A percentile compares a stretch with the other conserved stretches of the same genome.
Conservation (phyloP, 2,113 vertebrate genomes). For the Cheilinus undulatus region DNA sequence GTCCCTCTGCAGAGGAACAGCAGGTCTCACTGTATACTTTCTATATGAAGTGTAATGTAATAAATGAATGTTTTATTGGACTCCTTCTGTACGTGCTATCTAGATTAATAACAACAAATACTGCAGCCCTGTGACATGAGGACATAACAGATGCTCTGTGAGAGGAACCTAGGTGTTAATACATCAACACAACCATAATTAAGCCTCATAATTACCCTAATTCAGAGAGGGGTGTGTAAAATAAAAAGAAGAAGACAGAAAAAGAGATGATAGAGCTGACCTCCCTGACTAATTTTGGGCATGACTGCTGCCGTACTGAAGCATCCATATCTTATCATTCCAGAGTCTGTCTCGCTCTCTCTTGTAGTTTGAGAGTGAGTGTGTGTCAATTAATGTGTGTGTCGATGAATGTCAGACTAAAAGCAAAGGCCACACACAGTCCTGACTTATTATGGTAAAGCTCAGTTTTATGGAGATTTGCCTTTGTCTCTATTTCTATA, state of each 20-base stretch:
- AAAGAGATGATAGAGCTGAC: background rate
- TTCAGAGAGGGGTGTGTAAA: constrained; percentile 15
- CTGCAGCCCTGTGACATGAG: constrained; percentile 10
- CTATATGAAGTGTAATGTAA: background rate
- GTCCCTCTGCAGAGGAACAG: background rate
- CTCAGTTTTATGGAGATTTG: constrained; percentile 16
- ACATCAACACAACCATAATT: constrained; percentile 26
- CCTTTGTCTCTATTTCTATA: constrained; percentile 6
- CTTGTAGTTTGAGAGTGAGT: background rate
- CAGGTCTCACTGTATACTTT: background rate
- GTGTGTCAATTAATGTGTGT: constrained; percentile 1
- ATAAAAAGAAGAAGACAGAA: background rate
- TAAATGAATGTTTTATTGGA: constrained; percentile 30
- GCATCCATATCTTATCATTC: constrained; percentile 55
- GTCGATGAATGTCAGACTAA: background rate
- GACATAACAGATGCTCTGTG: constrained; percentile 20
- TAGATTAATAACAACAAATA: constrained; percentile 26
- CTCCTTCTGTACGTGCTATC: background rate
- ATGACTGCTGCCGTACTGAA: constrained; percentile 47
- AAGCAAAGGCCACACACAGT: constrained; percentile 39
- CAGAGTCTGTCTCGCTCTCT: constrained; percentile 28
- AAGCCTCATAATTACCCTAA: constrained; percentile 3
- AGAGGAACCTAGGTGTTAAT: constrained; percentile 4
- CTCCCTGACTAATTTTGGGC: constrained; percentile 69
- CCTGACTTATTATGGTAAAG: constrained; percentile 62